phyloP scores from a whole-genome alignment of 2,888 invertebrate genomes.

The Orthonychiurus folsomi region DNA sequence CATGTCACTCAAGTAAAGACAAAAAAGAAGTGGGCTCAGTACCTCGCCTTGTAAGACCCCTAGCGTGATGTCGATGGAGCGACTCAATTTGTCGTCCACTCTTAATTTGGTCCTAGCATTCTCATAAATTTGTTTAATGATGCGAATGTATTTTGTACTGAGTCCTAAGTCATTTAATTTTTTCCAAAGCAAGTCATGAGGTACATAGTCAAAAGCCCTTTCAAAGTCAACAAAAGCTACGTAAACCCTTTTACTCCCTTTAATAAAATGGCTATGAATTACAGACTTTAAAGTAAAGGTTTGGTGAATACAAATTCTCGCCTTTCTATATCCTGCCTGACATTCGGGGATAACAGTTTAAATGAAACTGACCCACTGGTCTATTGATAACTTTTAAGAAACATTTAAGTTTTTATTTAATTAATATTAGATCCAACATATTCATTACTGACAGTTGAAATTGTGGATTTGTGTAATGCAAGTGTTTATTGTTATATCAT shows the following conservation, averaged over 20 bases:
- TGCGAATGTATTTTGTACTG: constrained; percentile 6
- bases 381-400: too few species aligned
- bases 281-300: constrained; percentile 18
- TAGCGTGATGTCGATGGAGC: background rate
- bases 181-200: constrained; percentile 10
- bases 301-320: constrained; percentile 16
- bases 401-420: too few species aligned
- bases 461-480: too few species aligned
- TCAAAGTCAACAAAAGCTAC: constrained; percentile 17
- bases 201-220: constrained; percentile 14
- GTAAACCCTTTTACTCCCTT: constrained; percentile 8
- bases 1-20: constrained; percentile 6
- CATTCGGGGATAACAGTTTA: constrained; percentile 23
- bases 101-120: constrained; percentile 5
- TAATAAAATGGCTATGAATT: constrained; percentile 9
- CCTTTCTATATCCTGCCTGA: constrained; percentile 21
- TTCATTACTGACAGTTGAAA: too few species aligned
- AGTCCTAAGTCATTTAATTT: constrained; percentile 9
- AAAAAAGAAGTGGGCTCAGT: constrained; percentile 3
- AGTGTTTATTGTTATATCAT: too few species aligned
- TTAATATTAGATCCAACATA: too few species aligned
- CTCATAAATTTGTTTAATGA: constrained; percentile 9
- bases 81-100: background rate
- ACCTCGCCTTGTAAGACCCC: constrained; percentile 9
- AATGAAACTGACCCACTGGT: too few species aligned